phyloP scores from a whole-genome alignment of 2,888 invertebrate species.

The Cotesia congregata region DNA sequence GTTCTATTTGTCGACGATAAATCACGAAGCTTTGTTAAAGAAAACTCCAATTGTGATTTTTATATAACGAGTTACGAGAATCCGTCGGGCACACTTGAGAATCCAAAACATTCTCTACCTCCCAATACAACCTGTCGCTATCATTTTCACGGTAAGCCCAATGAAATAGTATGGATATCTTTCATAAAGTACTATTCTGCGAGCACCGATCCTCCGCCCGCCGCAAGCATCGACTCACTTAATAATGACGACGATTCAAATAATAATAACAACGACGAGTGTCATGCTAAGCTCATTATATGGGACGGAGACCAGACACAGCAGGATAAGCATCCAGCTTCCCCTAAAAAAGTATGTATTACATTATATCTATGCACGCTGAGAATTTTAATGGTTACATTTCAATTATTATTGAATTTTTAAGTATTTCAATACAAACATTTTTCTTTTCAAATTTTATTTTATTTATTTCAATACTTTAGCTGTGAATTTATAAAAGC shows the following conservation, averaged over 20 bases:
- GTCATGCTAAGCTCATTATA: conserved; percentile 81
- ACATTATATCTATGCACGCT: neutral
- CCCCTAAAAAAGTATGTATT: conserved; percentile 47
- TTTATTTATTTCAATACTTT: too few species aligned
- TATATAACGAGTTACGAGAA: conserved; percentile 82
- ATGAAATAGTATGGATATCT: conserved; percentile 86
- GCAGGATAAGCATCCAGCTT: conserved; percentile 47
- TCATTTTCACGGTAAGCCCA: conserved; percentile 81
- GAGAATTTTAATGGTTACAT: too few species aligned
- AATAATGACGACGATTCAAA: neutral
- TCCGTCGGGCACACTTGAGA: conserved; percentile 80
- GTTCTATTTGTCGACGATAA: conserved; percentile 83
- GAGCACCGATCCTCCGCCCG: conserved; percentile 75
- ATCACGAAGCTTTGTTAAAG: conserved; percentile 81
- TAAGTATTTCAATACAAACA: too few species aligned
- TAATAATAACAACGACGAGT: conserved; percentile 73
- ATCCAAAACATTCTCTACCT: conserved; percentile 83
- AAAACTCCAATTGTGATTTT: conserved; percentile 83
- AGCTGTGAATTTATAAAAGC: too few species aligned
- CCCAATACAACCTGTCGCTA: conserved; percentile 88
- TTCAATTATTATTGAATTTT: too few species aligned
- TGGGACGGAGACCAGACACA: conserved; percentile 77
- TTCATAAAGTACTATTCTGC: conserved; percentile 87
- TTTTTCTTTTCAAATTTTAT: too few species aligned
- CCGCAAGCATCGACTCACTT: conserved; percentile 73